Evolutionary conservation across 2,888 invertebrate species (phyloP).

Genomic region (Shargacucullia verbasci): DNA sequence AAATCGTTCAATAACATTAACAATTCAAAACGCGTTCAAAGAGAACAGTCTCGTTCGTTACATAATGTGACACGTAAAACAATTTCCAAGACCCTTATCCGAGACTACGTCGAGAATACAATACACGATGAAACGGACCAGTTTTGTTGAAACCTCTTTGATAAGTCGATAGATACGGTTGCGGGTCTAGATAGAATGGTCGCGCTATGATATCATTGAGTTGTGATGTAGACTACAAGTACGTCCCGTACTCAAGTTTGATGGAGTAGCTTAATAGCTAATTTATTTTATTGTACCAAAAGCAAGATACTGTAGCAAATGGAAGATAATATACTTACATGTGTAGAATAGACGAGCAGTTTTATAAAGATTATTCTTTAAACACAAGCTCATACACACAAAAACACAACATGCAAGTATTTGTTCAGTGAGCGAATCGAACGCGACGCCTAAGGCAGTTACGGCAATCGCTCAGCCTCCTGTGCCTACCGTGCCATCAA

Average conservation of each 20-base stretch:
- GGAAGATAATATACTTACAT: not conserved
- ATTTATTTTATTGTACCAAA: slow-evolving; percentile 39
- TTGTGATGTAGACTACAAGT: slow-evolving; percentile 51
- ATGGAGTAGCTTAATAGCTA: slow-evolving; percentile 55
- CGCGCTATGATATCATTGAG: slow-evolving; percentile 54
- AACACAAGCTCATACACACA: too few relatives aligned
- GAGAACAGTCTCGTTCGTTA: slow-evolving; percentile 71
- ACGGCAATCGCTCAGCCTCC: too few relatives aligned
- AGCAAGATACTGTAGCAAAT: not conserved
- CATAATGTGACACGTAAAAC: slow-evolving; percentile 81
- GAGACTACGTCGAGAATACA: slow-evolving; percentile 71
- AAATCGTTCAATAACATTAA: slow-evolving; percentile 56
- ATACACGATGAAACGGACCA: slow-evolving; percentile 63
- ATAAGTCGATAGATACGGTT: slow-evolving; percentile 14
- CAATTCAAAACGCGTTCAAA: slow-evolving; percentile 71
- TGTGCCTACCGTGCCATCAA: too few relatives aligned
- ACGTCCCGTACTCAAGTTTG: slow-evolving; percentile 48
- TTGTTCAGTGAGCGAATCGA: too few relatives aligned
- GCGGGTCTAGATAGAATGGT: slow-evolving; percentile 40
- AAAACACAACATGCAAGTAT: too few relatives aligned
- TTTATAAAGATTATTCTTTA: too few relatives aligned
- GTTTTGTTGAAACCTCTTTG: slow-evolving; percentile 32
- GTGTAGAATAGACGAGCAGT: too few relatives aligned
- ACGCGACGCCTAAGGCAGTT: too few relatives aligned
- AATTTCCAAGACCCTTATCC: slow-evolving; percentile 78